Evolutionary conservation across 2,797 vertebrate species (phyloP), one percentile per base, ranked within the genome.

Genomic region (Amniataba percoides): DNA sequence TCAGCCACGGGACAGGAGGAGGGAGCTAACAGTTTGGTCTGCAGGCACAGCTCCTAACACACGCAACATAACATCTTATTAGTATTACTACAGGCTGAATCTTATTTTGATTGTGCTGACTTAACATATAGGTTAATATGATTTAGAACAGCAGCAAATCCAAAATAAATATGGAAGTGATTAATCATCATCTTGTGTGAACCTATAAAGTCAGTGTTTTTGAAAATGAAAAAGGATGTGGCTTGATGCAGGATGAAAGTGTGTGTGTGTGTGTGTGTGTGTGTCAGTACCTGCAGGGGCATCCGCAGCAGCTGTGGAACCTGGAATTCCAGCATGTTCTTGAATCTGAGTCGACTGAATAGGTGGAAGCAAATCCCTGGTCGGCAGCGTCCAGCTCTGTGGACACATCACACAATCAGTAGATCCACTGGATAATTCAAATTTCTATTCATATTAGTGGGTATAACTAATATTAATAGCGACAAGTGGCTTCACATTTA

Each of bases 341-440:
- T 93, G 92, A 97, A 99, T 36, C 96, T 89, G 48, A 97, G 94
- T 74, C 90, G 95, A 84, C 97, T 99, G 91, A 97, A 99, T 56
- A 99, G 95, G 82, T 93, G 97, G 79, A 99, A 99, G 91, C 97
- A 98, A 64, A 98, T 87, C 64, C 98, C 98, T 42, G 97, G 96
- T 84, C 94, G 95, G 93, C 97, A 97, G 80, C 97, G 96, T 0
- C 98, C 98, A 34, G 98, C 97, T 94, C 98, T 99, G 92, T 74
- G 84, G 87, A 94, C 34, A 91, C 0, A 14, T 46, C 81, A 89
- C 31, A 61, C 3, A 25, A 25, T 72, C 46, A 62, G 23, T 12
- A 14, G 8, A 53, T 21, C 46, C 10, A 39, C 60, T 16, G 18
- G 4, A 2, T 43, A 2, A 43, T 13, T 51, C 12, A 16, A 16